Evolutionary conservation across 1,140 invertebrate genomes (phyloP).

Genomic region (Diorhabda carinulata): DNA sequence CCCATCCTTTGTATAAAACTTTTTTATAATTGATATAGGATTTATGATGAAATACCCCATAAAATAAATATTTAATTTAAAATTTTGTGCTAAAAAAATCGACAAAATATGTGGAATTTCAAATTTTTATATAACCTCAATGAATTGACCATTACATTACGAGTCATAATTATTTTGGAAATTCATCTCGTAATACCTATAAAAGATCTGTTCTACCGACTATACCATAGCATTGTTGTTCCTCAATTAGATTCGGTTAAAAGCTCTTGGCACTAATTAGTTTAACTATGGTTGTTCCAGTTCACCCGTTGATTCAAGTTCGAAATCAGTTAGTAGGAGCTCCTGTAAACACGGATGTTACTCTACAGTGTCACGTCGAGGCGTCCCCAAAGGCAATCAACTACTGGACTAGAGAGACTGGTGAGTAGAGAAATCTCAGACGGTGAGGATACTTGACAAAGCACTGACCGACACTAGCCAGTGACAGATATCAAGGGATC

Average conservation of each 20-base stretch:
- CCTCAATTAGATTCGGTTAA: slow-evolving; percentile 10
- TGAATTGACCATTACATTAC: too few relatives aligned
- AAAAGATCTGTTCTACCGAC: too few relatives aligned
- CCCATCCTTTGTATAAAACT: too few relatives aligned
- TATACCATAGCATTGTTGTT: neutral
- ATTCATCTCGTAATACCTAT: too few relatives aligned
- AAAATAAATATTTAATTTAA: too few relatives aligned
- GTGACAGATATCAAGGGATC: slow-evolving; percentile 2
- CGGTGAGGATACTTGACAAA: slow-evolving; percentile 6
- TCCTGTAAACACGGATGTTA: slow-evolving; percentile 73
- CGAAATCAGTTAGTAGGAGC: slow-evolving; percentile 81
- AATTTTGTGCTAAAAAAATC: too few relatives aligned
- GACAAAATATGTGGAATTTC: too few relatives aligned
- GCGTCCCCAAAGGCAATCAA: slow-evolving; percentile 83
- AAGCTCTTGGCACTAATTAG: slow-evolving; percentile 19
- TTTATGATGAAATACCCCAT: too few relatives aligned
- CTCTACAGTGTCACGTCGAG: slow-evolving; percentile 80
- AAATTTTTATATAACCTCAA: too few relatives aligned
- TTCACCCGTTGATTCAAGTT: slow-evolving; percentile 79
- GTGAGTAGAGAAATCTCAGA: slow-evolving; percentile 50
- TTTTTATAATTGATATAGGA: too few relatives aligned
- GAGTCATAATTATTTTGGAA: too few relatives aligned
- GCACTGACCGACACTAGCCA: slow-evolving; percentile 16
- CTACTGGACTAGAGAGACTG: slow-evolving; percentile 81
- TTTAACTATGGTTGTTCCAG: slow-evolving; percentile 52